These are phyloP conservation scores for Galleria mellonella DNA, from an alignment of 1,140 invertebrate species.

Conservation along the genomic window DNA sequence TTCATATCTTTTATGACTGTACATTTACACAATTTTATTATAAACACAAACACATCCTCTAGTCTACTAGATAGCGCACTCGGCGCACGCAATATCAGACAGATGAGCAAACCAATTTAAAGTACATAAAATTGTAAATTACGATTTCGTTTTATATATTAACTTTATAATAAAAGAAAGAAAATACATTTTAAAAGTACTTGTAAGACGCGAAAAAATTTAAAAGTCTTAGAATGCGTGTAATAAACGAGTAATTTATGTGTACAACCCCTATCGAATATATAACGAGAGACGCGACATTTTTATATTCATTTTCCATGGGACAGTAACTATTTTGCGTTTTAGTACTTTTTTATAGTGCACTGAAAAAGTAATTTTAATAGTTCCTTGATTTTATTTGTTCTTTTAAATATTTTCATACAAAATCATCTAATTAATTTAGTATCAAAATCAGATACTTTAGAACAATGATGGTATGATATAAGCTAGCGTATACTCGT, in stretches of 20 bases:
- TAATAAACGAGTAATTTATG: conserved; percentile 62
- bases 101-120: not conserved
- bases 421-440: no score
- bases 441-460: no score
- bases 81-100: no score
- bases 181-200: not conserved
- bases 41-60: conserved; percentile 17
- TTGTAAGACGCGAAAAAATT: conserved; percentile 26
- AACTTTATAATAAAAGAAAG: not conserved
- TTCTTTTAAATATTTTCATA: no score
- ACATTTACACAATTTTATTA: conserved; percentile 31
- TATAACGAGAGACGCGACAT: conserved; percentile 5
- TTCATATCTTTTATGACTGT: conserved; percentile 34
- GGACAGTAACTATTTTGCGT: not conserved
- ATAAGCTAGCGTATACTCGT: no score
- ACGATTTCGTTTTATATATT: conserved; percentile 30
- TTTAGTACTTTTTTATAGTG: not conserved
- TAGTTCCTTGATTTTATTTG: no score
- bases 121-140: conserved; percentile 34
- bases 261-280: conserved; percentile 25
- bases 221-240: conserved; percentile 37
- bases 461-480: no score
- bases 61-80: no score
- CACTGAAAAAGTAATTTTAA: no score
- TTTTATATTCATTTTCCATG: not conserved